phyloP scores from a whole-genome alignment of 2,797 vertebrate species.

The Botia almorhae region DNA sequence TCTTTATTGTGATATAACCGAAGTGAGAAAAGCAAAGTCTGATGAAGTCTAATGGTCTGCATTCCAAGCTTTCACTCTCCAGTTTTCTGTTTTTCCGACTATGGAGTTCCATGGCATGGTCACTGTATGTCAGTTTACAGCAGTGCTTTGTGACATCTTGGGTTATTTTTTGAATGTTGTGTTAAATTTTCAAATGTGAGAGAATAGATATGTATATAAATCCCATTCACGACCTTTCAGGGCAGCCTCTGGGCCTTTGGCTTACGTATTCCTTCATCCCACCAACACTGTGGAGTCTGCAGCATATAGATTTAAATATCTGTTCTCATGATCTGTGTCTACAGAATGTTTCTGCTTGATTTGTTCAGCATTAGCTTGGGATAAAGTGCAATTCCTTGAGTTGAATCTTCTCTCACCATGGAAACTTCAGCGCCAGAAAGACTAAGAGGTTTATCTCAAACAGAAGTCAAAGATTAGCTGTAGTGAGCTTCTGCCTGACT shows the following conservation, averaged over 20 bases:
- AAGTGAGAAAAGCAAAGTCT: constrained; percentile 17
- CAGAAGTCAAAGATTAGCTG: constrained; percentile 22
- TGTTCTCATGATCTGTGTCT: constrained; percentile 70
- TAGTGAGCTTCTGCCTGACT: not conserved
- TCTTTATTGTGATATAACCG: constrained; percentile 5
- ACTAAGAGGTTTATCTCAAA: not conserved
- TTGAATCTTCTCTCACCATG: constrained; percentile 54
- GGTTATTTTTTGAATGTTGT: constrained; percentile 13
- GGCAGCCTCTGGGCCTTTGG: constrained; percentile 48
- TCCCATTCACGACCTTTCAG: constrained; percentile 48
- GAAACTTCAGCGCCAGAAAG: constrained; percentile 16
- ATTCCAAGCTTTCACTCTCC: constrained; percentile 11
- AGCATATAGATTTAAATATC: constrained; percentile 61
- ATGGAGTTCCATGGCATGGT: constrained; percentile 32
- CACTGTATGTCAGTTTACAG: constrained; percentile 20
- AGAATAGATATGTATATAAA: constrained; percentile 58
- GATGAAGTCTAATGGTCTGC: not conserved
- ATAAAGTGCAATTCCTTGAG: constrained; percentile 52
- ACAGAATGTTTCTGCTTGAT: constrained; percentile 53
- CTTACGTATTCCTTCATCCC: constrained; percentile 69
- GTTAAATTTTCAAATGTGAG: constrained; percentile 13
- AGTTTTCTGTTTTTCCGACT: constrained; percentile 34
- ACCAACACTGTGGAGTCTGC: constrained; percentile 64
- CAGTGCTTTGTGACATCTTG: constrained; percentile 24
- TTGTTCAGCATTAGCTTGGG: constrained; percentile 44